Base-by-base conservation (phyloP, 2,888 invertebrate genomes). In the Pandemis cinnamomeana region DNA sequence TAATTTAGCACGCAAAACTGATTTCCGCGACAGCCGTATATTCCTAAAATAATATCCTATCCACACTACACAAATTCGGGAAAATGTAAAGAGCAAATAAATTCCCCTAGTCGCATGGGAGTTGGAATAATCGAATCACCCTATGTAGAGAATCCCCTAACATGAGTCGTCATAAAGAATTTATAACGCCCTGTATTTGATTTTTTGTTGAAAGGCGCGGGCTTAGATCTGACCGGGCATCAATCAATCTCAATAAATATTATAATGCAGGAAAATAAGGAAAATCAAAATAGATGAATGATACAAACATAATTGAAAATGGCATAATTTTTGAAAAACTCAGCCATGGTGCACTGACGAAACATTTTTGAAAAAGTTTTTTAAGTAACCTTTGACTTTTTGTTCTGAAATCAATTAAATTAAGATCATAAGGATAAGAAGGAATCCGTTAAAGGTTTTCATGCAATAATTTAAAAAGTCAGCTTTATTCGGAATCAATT, bases 31-130 rank as follows among this genome's bases (percentile, higher is more conserved):
- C 69, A 10, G 64, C 55, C 46, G 63, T 69, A 68, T 58, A 42
- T 73, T 66, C 69, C 51, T 66, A 73, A 73, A 73, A 73, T 73
- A 73, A 73, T 73, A 73, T 73, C 64, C 73, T 64, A 69, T 73
- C 58, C 60, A 70, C 64, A 69, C 64, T 69, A 73, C 64, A 64
- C 69, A 66, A 70, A 73, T 73, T 73, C 66, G 69, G 73, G 51
- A 66, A 70, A 70, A 73, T 73, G 73, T 70, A 73, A 73, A 73
- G 69, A 73, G 69, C 73, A 70, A 73, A 73, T 73, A 73, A 73
- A 73, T 70, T 73, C 73, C 73, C 73, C 73, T 70, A 70, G 69
- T 70, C 73, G 42, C 69, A 73, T 61, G 73, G 73, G 73, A 70
- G 64, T 64, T 48, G 60, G 44, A 64, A 73, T 73, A 73, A 73